Evolutionary conservation across 2,113 vertebrate species (phyloP), one percentile per base, ranked within the genome.

Genomic region (Irena cyanogastra): DNA sequence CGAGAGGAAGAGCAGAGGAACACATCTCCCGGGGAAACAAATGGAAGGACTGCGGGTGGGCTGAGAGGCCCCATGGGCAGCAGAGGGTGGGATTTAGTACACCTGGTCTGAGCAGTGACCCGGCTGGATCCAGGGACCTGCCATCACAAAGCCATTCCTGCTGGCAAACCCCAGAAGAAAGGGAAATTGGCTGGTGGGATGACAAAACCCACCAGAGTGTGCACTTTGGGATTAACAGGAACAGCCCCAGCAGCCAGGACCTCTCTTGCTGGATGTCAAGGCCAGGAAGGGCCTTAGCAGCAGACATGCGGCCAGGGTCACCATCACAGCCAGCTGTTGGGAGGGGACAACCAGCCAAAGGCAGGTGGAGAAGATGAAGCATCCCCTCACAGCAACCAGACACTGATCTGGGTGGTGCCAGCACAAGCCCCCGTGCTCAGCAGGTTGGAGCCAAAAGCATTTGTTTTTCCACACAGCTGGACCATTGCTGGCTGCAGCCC

Each of bases 401-500:
- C 81, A 22, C 41, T 3, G 30, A 18, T 19, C 35, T 22, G 9
- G 21, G 41, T 21, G 7, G 3, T 70, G 83, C 24, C 61, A 50
- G 60, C 23, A 42, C 23, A 63, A 50, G 21, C 3, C 16, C 39
- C 21, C 4, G 0, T 4, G 33, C 49, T 22, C 53, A 86, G 45
- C 22, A 37, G 63, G 37, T 54, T 1, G 0, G 0, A 85, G 28
- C 69, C n/a, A 20, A 44, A 65, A 23, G 16, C 2, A 0, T 41
- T 47, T n/a, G 26, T 12, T 41, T 30, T 21, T 41, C 26, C 42
- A 53, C 0, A 0, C 17, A 66, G 37, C 59, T 20, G 22, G 33
- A 23, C 8, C 47, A 50, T 1, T 1, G 2, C 57, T 59, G 53
- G 52, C 71, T 54, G 53, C 31, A 82, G 56, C 39, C 26, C 57